Base-by-base conservation (phyloP, 2,113 vertebrate species). In the Gadus macrocephalus region DNA sequence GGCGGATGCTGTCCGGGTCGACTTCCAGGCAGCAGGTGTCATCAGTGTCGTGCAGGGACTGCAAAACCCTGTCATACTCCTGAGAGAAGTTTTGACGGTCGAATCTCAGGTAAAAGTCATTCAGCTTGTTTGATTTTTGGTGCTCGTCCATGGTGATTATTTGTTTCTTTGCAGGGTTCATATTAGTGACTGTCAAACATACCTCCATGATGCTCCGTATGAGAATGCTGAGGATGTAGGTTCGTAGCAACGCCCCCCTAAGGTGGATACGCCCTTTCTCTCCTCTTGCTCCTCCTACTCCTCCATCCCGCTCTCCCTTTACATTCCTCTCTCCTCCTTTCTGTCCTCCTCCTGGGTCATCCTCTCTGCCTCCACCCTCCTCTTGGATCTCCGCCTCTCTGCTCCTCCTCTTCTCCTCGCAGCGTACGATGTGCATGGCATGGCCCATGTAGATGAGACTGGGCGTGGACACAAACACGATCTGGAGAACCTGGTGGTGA, bases 371-470 rank as follows among this genome's bases (percentile, higher is more conserved):
- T 25, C 73, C 58, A 3, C 19, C 71, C 0, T 8, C 42, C 62
- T 66, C 83, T 61, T 12, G 73, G 5, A 15, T 0, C 74, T 49
- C 78, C 83, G 91, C n/a, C 87, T 92, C 92, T 19, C 87, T 67
- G 89, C 75, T 81, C 78, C 75, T 81, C 78, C 80, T 93, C 90
- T 98, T 98, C 83, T 99, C 95, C 77, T 96, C 93, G 79, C 90
- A 85, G 63, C 95, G 95, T 16, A 99, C 95, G 0, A 78, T 95
- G 88, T 99, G 96, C 94, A 98, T 92, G 0, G 96, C 95, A 0
- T 99, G 96, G 78, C 93, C 96, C 95, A 98, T 95, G 88, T 99
- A 99, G 67, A 98, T 91, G 42, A 99, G 91, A 0, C 95, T 97
- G 0, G 97, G 97, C 0, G 96, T 98, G 74, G 96, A 98, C 3